Evolutionary conservation across 2,113 vertebrate species (phyloP).

Genomic region (Dendrocopos noguchii): DNA sequence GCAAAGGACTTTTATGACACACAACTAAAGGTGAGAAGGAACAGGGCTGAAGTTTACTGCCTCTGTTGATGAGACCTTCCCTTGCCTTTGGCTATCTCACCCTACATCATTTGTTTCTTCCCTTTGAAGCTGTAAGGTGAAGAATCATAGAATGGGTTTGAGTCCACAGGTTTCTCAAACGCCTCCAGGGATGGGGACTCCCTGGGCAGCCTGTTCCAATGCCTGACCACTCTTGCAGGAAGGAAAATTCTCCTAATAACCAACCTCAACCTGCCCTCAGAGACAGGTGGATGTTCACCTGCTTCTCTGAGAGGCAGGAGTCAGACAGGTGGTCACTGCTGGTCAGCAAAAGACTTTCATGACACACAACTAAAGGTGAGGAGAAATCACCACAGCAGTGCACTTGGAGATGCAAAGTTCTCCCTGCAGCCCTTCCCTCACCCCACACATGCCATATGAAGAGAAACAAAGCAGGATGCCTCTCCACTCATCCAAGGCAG

Average conservation of each 20-base stretch:
- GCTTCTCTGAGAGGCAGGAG: neutral
- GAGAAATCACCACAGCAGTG: fast-evolving
- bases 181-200: no score
- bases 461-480: neutral
- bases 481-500: neutral
- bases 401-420: neutral
- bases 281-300: neutral
- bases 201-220: no score
- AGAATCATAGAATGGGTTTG: no score
- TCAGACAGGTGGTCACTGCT: neutral
- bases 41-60: no score
- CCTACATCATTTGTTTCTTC: neutral
- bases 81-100: neutral
- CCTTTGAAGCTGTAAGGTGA: neutral
- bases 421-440: neutral
- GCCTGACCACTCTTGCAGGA: no score
- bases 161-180: no score
- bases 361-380: neutral
- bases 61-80: neutral
- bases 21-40: neutral
- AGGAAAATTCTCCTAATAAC: no score
- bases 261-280: no score
- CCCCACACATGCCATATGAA: neutral
- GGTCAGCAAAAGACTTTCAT: neutral
- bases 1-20: neutral